Percentiles rank a stretch among this genome's conserved stretches.
phyloP scores from a whole-genome alignment of 2,888 invertebrate species.

The Carterocephalus palaemon region DNA sequence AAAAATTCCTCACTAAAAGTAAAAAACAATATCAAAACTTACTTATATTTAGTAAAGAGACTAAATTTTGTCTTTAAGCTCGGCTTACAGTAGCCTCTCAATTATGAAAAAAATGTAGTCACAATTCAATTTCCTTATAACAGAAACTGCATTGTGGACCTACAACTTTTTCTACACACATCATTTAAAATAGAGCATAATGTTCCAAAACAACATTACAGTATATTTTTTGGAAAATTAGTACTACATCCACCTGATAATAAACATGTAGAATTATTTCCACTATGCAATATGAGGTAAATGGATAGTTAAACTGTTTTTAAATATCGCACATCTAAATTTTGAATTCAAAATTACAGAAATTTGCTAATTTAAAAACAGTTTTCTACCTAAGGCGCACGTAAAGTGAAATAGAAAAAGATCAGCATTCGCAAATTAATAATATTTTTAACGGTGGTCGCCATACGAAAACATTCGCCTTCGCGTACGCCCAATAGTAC shows the following conservation, averaged over 20 bases:
- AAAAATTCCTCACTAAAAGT: no score
- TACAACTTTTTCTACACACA: constrained; percentile 11
- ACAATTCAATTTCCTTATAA: constrained; percentile 14
- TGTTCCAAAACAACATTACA: constrained; percentile 3
- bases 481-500: constrained; percentile 54
- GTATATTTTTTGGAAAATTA: constrained; percentile 14
- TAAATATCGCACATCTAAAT: neutral
- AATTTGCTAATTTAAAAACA: no score
- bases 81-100: constrained; percentile 9
- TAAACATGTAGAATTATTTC: neutral
- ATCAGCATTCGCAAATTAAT: constrained; percentile 39
- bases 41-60: neutral
- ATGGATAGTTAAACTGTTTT: constrained; percentile 5
- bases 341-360: no score
- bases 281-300: constrained; percentile 3
- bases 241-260: constrained; percentile 4
- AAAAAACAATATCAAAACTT: neutral
- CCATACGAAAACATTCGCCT: constrained; percentile 49
- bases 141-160: constrained; percentile 13
- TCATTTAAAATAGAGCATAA: constrained; percentile 5
- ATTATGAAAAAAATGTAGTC: constrained; percentile 11
- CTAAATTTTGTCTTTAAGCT: no score
- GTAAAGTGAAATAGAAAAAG: constrained; percentile 47
- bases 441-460: constrained; percentile 36
- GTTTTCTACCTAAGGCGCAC: constrained; percentile 50